These are phyloP conservation scores for Cheilosia grossa DNA, from an alignment of 2,888 invertebrate species.

Conservation along the genomic window DNA sequence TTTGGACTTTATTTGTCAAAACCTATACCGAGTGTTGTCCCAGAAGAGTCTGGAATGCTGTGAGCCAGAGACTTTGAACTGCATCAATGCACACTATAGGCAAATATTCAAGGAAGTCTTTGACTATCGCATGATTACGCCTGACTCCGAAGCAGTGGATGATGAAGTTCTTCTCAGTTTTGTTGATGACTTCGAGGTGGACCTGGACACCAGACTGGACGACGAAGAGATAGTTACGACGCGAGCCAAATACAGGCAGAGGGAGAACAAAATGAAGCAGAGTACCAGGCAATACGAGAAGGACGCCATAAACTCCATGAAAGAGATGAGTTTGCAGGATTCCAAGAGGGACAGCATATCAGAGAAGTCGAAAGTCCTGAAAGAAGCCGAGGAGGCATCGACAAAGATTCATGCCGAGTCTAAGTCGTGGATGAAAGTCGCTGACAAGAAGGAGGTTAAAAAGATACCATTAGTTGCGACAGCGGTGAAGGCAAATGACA, in stretches of 20 bases:
- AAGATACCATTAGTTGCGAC: slow-evolving; percentile 81
- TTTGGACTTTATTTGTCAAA: slow-evolving; percentile 91
- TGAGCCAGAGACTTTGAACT: slow-evolving; percentile 86
- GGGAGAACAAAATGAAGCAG: slow-evolving; percentile 78
- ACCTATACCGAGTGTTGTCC: slow-evolving; percentile 89
- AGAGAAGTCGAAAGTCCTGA: slow-evolving; percentile 55
- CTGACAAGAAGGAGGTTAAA: slow-evolving; percentile 83
- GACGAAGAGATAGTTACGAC: slow-evolving; percentile 77
- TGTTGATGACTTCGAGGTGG: slow-evolving; percentile 84
- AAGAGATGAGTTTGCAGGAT: slow-evolving; percentile 79
- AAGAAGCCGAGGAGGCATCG: slow-evolving; percentile 68
- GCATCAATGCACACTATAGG: slow-evolving; percentile 88
- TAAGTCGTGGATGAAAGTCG: slow-evolving; percentile 81
- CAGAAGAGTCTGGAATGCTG: slow-evolving; percentile 87
- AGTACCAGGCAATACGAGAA: slow-evolving; percentile 81
- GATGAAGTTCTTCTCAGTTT: slow-evolving; percentile 85
- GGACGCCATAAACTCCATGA: slow-evolving; percentile 81
- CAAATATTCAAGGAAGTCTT: slow-evolving; percentile 85
- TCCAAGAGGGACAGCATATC: slow-evolving; percentile 23
- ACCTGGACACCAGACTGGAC: slow-evolving; percentile 84
- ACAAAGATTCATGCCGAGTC: slow-evolving; percentile 76
- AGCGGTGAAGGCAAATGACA: slow-evolving; percentile 79
- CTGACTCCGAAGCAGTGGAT: slow-evolving; percentile 86
- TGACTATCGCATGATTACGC: slow-evolving; percentile 87
- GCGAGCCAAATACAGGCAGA: slow-evolving; percentile 76